Evolutionary conservation across 2,888 invertebrate species (phyloP).

Genomic region (Oscheius sp.): DNA sequence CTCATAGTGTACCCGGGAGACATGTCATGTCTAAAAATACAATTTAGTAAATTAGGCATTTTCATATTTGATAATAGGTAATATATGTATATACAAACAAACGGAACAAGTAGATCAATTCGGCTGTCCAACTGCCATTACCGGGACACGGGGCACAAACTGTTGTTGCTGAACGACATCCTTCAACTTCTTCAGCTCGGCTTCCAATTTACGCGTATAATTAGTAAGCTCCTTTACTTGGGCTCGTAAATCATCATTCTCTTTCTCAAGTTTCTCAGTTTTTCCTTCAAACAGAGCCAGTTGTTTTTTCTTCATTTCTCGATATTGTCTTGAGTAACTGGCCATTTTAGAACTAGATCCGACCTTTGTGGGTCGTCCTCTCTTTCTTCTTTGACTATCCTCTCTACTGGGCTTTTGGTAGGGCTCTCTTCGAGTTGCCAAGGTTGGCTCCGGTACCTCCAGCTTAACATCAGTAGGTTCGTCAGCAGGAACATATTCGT

Average conservation of each 20-base stretch:
- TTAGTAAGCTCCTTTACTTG: neutral
- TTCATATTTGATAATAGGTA: neutral
- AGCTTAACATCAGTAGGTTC: neutral
- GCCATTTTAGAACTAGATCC: slow-evolving; percentile 56
- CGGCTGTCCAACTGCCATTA: neutral
- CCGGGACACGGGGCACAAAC: neutral
- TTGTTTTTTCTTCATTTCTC: slow-evolving; percentile 56
- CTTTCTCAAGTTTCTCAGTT: slow-evolving; percentile 37
- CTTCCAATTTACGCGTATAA: neutral
- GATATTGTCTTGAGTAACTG: slow-evolving; percentile 57
- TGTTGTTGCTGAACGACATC: neutral
- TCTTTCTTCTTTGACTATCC: neutral
- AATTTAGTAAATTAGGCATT: neutral
- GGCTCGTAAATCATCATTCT: slow-evolving; percentile 23
- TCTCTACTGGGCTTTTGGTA: slow-evolving; percentile 10
- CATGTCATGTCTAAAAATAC: slow-evolving; percentile 19
- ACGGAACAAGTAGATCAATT: neutral
- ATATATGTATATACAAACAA: slow-evolving; percentile 3
- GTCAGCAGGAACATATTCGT: neutral
- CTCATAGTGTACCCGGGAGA: neutral
- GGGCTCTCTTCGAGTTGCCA: neutral
- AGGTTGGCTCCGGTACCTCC: neutral
- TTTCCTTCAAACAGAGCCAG: slow-evolving; percentile 28
- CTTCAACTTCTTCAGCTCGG: neutral
- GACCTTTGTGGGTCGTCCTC: slow-evolving; percentile 49